Base-by-base conservation (phyloP, 2,888 invertebrate species). In the Tipula lateralis region DNA sequence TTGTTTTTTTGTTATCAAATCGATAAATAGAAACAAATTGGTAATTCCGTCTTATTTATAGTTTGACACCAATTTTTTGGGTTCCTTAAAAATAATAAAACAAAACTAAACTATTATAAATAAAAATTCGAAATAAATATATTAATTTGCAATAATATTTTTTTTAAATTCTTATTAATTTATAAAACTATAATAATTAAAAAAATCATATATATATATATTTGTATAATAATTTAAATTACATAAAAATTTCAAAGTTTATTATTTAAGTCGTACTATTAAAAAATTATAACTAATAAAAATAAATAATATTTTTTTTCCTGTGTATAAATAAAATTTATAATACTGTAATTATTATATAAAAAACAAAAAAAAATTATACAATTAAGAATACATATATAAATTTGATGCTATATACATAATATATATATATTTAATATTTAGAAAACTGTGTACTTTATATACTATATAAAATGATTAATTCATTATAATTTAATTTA, bases 401-500 rank as follows among this genome's bases (percentile, higher is more conserved):
- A 66, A 66, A 66, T 66, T 66, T 66, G 66, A 66, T 66, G 66
- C 66, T 66, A 66, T 66, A 66, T 66, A 66, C 66, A 66, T 66
- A 66, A 66, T 50, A 50, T 50, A 66, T 24, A 66, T 66, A 66
- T 66, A 66, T 66, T 66, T 66, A 66, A 66, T 66, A 66, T 9
- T 66, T 66, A 66, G 66, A 66, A 66, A 66, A 66, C 66, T 66
- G 66, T 66, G 66, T 66, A 66, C 66, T 66, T 66, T 66, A 66
- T 66, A 66, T 66, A 66, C 24, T 44, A 44, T 66, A 66, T 9
- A 66, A 12, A 66, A 24, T 44, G n/a, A 66, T 24, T 7, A 66
- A 66, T 66, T 66, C 66, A 66, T 24, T 24, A 9, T 24, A 66
- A 24, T 66, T 66, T 24, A 66, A 12, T 66, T 66, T 24, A 66